Evolutionary conservation across 2,797 vertebrate species (phyloP), one percentile per base, ranked within the genome.

Genomic region (Tapera naevia): DNA sequence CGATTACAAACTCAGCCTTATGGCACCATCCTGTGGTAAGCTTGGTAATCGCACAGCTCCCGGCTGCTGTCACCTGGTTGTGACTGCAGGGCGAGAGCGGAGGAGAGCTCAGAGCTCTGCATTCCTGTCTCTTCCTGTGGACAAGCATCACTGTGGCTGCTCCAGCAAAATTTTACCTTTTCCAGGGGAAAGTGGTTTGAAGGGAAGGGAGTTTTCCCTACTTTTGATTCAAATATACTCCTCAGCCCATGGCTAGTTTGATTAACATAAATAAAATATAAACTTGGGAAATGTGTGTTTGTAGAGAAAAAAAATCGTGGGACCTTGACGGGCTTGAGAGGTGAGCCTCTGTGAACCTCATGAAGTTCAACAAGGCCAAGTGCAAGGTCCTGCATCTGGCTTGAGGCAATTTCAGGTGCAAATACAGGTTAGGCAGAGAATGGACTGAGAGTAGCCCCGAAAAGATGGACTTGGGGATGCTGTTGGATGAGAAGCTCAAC

Each of bases 61-160:
- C 3, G n/a, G n/a, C n/a, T n/a, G n/a, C n/a, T n/a, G n/a, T n/a
- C n/a, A n/a, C n/a, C n/a, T n/a, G n/a, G n/a, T n/a, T 15, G 10
- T 0, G 21, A 0, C 64, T 5, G 41, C 11, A 41, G 41, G 11
- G 41, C 41, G 41, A 50, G 13, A 21, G 74, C 39, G 6, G 0
- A 7, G 45, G 48, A 5, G 1, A 2, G 46, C 4, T 2, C 0
- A 45, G 8, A 66, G 33, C 15, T 57, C 8, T 1, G 7, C 9
- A 12, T 60, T 33, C 24, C 0, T 0, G 15, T 3, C 30, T 7
- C 43, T 25, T 32, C 21, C 61, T 23, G 39, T 5, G 51, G 9
- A 13, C 2, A 1, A 6, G 4, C 0, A 11, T 13, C 46, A 16
- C 70, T 11, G 0, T 3, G 62, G 17, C n/a, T 62, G 1, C 51